Percentiles rank a stretch among this genome's conserved stretches.
phyloP scores from a whole-genome alignment of 2,797 vertebrate genomes.

The Urosaurus nigricauda region DNA sequence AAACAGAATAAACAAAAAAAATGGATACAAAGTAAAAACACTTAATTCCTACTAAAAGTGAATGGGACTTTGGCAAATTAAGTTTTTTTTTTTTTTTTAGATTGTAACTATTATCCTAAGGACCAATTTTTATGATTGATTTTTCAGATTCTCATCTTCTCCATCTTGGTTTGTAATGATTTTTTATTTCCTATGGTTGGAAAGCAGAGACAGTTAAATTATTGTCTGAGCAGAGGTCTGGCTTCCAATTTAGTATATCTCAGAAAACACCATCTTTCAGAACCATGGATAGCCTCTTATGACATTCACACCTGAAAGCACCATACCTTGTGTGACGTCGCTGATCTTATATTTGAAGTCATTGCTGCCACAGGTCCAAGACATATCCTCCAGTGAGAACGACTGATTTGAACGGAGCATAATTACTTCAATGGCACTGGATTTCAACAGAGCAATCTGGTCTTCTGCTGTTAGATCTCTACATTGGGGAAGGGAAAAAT shows the following conservation, averaged over 20 bases:
- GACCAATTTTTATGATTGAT: background rate
- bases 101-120: background rate
- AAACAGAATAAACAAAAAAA: background rate
- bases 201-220: background rate
- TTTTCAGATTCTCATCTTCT: background rate
- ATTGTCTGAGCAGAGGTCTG: no score
- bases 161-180: background rate
- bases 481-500: background rate
- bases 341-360: slow-evolving; percentile 93
- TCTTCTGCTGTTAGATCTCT: slow-evolving; percentile 94
- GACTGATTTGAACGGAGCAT: slow-evolving; percentile 98
- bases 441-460: slow-evolving; percentile 96
- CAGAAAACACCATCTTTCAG: background rate
- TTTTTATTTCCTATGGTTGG: background rate
- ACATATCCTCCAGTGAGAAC: slow-evolving; percentile 94
- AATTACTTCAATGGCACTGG: slow-evolving; percentile 97
- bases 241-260: background rate
- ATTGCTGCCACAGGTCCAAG: slow-evolving; percentile 91
- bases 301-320: background rate
- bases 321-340: slow-evolving; percentile 91
- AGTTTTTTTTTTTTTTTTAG: background rate
- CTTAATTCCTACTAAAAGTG: background rate
- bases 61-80: background rate
- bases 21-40: background rate
- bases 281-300: background rate